Conservation (phyloP, 2,113 vertebrate genomes). For the Neomonachus schauinslandi region DNA sequence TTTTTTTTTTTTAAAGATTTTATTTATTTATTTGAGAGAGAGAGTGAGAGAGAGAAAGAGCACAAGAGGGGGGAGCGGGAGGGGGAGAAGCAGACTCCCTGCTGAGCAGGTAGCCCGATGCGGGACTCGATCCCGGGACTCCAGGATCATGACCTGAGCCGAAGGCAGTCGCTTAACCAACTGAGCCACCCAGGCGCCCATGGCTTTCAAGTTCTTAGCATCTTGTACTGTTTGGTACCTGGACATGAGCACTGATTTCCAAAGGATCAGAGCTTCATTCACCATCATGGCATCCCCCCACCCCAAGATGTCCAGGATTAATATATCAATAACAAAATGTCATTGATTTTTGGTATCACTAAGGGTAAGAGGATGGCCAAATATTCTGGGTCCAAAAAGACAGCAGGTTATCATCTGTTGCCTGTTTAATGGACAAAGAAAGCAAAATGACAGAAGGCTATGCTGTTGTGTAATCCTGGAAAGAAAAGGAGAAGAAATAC, state of each 20-base stretch:
- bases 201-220: background rate
- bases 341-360: background rate
- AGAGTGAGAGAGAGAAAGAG: no score
- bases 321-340: background rate
- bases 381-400: background rate
- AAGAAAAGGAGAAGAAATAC: conserved; percentile 50
- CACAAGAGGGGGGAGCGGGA: no score
- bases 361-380: background rate
- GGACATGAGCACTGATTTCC: background rate
- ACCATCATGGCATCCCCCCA: background rate
- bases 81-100: no score
- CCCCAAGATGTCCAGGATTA: background rate
- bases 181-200: background rate
- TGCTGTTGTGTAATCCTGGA: background rate
- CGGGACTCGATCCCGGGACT: no score
- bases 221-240: background rate
- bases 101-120: no score
- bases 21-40: background rate
- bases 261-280: background rate
- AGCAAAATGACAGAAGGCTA: background rate
- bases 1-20: no score
- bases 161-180: background rate
- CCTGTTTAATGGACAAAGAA: background rate
- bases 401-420: background rate
- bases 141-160: no score